Evolutionary conservation across 2,888 invertebrate species (phyloP).

Genomic region (Ecliptopera silaceata): DNA sequence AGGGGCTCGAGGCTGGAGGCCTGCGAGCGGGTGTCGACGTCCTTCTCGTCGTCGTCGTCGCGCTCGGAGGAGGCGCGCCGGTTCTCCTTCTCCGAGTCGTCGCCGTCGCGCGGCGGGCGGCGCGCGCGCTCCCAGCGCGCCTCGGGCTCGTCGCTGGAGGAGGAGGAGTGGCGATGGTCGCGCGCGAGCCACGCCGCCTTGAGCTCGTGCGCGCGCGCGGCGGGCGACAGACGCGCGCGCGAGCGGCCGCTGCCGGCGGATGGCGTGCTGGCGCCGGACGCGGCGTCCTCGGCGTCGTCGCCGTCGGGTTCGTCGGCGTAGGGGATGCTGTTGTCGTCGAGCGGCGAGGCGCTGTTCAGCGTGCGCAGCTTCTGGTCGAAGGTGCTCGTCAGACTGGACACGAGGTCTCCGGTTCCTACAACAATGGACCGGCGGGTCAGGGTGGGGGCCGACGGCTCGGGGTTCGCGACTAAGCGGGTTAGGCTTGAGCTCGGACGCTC

Average conservation of each 20-base stretch:
- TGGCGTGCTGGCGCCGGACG: slow-evolving; percentile 58
- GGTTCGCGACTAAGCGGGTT: slow-evolving; percentile 61
- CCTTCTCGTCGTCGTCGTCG: slow-evolving; percentile 82
- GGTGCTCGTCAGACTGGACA: slow-evolving; percentile 91
- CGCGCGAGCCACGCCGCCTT: slow-evolving; percentile 77
- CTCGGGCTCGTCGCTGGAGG: slow-evolving; percentile 61
- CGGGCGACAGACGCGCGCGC: slow-evolving; percentile 47
- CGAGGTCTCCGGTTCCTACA: slow-evolving; percentile 92
- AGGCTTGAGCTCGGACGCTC: slow-evolving; percentile 42
- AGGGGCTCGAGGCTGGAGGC: slow-evolving; percentile 55
- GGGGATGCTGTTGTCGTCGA: slow-evolving; percentile 87
- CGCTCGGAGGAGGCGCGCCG: slow-evolving; percentile 42
- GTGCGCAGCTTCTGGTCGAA: slow-evolving; percentile 92
- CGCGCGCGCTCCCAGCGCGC: slow-evolving; percentile 43
- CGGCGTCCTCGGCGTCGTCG: slow-evolving; percentile 47
- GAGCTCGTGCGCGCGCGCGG: slow-evolving; percentile 66
- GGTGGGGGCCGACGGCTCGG: slow-evolving; percentile 3
- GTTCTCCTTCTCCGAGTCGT: slow-evolving; percentile 75
- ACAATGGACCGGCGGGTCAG: slow-evolving; percentile 51
- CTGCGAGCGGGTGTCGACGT: slow-evolving; percentile 89
- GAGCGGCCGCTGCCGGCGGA: slow-evolving; percentile 54
- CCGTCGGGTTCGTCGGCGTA: slow-evolving; percentile 85
- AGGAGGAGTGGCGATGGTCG: slow-evolving; percentile 66
- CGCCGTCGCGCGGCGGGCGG: slow-evolving; percentile 48
- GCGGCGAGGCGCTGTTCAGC: slow-evolving; percentile 86